Evolutionary conservation across 37 sponge, comb jelly and placozoan species (phyloP).

Genomic region (Spongilla lacustris): DNA sequence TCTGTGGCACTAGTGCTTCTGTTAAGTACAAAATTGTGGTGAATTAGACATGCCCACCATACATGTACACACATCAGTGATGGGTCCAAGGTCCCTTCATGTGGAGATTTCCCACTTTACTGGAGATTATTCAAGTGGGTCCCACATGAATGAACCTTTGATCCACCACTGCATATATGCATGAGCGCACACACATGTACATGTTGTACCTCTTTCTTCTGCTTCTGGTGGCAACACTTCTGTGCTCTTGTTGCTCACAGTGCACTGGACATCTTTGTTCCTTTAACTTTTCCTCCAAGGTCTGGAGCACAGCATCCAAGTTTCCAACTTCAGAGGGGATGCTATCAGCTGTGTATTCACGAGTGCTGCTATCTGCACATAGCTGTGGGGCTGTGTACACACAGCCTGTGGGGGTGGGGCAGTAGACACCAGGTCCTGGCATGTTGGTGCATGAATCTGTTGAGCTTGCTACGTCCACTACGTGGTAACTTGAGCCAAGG

Average conservation of each 20-base stretch:
- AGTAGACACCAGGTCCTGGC: neutral
- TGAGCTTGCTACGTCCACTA: neutral
- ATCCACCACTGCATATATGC: no score
- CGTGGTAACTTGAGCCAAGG: no score
- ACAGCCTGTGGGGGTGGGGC: neutral
- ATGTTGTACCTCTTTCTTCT: neutral
- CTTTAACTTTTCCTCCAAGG: neutral
- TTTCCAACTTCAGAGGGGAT: neutral
- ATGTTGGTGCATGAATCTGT: neutral
- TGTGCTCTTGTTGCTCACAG: neutral
- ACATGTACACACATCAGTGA: neutral
- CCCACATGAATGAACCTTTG: no score
- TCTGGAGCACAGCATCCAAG: neutral
- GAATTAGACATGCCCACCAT: neutral
- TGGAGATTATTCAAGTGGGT: no score
- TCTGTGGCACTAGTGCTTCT: conserved; percentile 25
- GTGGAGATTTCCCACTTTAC: no score
- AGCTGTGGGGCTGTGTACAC: neutral
- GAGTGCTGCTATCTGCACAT: neutral
- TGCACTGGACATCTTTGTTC: neutral
- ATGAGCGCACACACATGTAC: neutral
- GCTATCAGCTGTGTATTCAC: neutral
- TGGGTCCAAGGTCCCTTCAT: no score
- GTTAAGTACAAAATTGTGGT: neutral
- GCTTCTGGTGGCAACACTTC: no score